Evolutionary conservation across 2,113 vertebrate genomes (phyloP).

Genomic region (Panthera uncia): DNA sequence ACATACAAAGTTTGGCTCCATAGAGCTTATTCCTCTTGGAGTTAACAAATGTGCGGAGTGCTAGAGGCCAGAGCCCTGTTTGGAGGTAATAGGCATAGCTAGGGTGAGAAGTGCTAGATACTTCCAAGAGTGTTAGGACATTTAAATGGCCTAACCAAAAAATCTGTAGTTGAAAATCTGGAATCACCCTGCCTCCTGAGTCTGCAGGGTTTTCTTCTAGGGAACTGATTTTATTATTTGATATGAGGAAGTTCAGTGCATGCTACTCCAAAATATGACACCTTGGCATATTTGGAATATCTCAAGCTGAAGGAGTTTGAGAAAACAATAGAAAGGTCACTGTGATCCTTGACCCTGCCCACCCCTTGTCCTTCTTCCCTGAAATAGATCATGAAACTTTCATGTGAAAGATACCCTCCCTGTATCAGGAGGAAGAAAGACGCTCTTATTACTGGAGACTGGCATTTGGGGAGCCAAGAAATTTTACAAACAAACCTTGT

Average conservation of each 20-base stretch:
- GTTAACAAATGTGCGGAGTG: neutral
- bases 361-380: neutral
- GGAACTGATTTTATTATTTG: neutral
- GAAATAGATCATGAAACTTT: neutral
- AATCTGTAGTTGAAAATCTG: neutral
- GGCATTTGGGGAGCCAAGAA: neutral
- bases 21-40: neutral
- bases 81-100: neutral
- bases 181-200: neutral
- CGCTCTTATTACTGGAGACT: neutral
- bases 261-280: neutral
- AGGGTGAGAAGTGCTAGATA: neutral
- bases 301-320: neutral
- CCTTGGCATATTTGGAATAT: neutral
- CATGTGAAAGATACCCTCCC: neutral
- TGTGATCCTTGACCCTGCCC: neutral
- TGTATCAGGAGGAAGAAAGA: neutral
- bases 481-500: neutral
- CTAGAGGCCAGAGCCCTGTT: neutral
- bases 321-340: neutral
- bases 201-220: neutral
- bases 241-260: neutral
- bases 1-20: neutral
- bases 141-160: neutral
- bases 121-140: neutral